These are phyloP conservation scores for Caiman crocodilus DNA, from an alignment of 2,797 vertebrate species.

Conservation along the genomic window DNA sequence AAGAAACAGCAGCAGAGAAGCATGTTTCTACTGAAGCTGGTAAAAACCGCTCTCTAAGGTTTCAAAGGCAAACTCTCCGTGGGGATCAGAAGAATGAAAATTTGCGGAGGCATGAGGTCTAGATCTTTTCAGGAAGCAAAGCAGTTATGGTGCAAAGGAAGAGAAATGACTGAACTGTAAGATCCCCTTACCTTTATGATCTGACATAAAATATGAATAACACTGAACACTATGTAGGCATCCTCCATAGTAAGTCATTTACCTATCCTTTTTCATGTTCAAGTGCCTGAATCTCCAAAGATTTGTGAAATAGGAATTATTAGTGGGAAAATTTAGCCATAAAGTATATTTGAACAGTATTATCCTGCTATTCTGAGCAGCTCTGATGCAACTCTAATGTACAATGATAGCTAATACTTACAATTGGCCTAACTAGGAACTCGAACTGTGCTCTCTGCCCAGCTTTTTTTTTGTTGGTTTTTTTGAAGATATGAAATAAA, in stretches of 20 bases:
- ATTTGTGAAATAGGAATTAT: background rate
- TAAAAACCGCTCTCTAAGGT: background rate
- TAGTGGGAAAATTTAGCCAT: background rate
- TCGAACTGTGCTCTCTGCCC: too few relatives aligned
- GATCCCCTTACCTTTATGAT: background rate
- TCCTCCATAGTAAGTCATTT: background rate
- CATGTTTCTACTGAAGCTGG: background rate
- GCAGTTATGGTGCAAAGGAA: background rate
- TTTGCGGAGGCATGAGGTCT: background rate
- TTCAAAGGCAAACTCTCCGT: background rate
- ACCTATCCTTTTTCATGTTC: too few relatives aligned
- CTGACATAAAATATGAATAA: background rate
- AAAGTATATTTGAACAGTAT: background rate
- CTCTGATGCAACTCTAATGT: background rate
- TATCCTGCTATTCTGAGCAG: background rate
- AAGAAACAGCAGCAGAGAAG: background rate
- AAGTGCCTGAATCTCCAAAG: too few relatives aligned
- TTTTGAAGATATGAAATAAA: background rate
- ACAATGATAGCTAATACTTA: background rate
- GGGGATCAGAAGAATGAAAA: fast-evolving
- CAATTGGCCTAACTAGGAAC: background rate
- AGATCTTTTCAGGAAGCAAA: background rate
- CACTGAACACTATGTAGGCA: background rate
- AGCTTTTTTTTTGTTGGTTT: too few relatives aligned
- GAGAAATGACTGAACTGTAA: background rate